Base-by-base conservation (phyloP, 2,113 vertebrate species). In the Mormyrus lacerda region DNA sequence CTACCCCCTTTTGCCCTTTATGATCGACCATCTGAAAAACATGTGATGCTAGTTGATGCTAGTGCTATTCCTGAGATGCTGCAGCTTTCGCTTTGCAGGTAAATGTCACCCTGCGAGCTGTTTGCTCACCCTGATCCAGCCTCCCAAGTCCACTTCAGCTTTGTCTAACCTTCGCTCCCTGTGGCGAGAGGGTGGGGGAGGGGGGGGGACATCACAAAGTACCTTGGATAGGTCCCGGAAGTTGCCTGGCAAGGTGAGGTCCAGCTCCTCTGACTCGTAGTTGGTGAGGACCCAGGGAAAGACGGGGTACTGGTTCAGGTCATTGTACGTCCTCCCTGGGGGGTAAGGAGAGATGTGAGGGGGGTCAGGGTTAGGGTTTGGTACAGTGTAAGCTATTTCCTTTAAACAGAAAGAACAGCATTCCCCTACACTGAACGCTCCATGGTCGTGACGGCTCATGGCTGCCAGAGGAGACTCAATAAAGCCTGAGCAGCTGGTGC, bases 171-270 rank as follows among this genome's bases (percentile, higher is more conserved):
- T 19, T 51, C 15, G 5, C 85, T 17, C 5, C 27, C 45, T 3
- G 1, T 15, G 65, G 27, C 9, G 61, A 8, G 61, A 19, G 53
- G 15, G 51, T 4, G n/a, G 27, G 10, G n/a, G 27, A n/a, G 10
- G n/a, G 27, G 35, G 5, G 5, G 27, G 15, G n/a, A 7, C n/a
- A n/a, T 27, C 24, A 86, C 83, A 19, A 0, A 3, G 90, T 98
- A 99, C 98, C 98, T 99, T 99, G 92, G 98, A 99, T 90, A 99
- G 96, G 94, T 99, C 98, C 94, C 98, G 97, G 95, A 99, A 99
- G 96, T 99, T 99, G 89, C 97, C 97, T 53, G 98, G 98, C 92
- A 99, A 94, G 91, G 98, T 99, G 92, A 99, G 95, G 93, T 99
- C 98, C 95, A 99, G 93, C 89, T 99, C 97, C 92, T 98, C 98